Evolutionary conservation across 2,888 invertebrate species (phyloP).

Genomic region (Drosophila picticornis): DNA sequence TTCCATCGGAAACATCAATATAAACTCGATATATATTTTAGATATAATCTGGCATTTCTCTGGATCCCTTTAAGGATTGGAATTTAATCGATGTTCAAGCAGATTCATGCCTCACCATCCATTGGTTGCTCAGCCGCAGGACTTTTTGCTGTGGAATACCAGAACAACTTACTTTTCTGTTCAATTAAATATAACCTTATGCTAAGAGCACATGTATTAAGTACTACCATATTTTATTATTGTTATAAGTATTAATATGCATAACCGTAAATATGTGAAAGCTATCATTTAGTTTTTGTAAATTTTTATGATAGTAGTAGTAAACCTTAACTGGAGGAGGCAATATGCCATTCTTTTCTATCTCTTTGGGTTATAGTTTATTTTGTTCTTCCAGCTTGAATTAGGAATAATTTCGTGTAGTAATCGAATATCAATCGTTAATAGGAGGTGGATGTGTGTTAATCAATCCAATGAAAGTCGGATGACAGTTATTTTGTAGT

Average conservation of each 20-base stretch:
- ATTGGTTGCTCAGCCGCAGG: slow-evolving; percentile 29
- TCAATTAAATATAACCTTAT: not conserved
- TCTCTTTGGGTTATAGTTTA: not conserved
- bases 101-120: slow-evolving; percentile 56
- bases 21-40: not conserved
- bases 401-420: too few relatives aligned
- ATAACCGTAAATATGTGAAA: not conserved
- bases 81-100: slow-evolving; percentile 73
- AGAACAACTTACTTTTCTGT: not conserved
- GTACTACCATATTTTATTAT: not conserved
- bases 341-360: not conserved
- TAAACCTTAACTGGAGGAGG: not conserved
- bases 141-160: not conserved
- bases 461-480: not conserved
- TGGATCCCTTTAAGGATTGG: slow-evolving; percentile 43
- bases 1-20: not conserved
- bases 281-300: not conserved
- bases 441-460: not conserved
- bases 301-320: not conserved
- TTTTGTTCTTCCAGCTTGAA: too few relatives aligned
- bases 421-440: not conserved
- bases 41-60: not conserved
- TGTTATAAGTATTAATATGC: not conserved
- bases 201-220: not conserved
- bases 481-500: not conserved